Evolutionary conservation across 2,797 vertebrate genomes (phyloP).

Genomic region (Sitta carolinensis): DNA sequence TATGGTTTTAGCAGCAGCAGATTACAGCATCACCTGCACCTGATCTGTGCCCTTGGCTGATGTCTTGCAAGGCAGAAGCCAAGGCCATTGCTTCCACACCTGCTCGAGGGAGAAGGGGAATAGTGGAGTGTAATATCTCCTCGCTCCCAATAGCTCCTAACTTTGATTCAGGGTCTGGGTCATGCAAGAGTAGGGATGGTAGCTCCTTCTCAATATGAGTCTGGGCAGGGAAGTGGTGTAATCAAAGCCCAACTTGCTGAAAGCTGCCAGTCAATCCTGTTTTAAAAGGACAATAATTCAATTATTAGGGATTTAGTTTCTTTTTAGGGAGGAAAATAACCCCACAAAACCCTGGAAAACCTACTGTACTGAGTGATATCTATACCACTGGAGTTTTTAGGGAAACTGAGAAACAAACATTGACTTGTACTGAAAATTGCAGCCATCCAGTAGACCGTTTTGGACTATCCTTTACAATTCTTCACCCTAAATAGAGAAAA

Average conservation of each 20-base stretch:
- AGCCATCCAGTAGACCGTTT: not conserved
- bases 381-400: not conserved
- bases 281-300: not conserved
- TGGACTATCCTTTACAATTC: not conserved
- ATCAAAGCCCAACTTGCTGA: not conserved
- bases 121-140: not conserved
- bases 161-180: not conserved
- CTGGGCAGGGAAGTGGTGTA: not conserved
- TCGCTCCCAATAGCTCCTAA: not conserved
- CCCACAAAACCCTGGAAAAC: not conserved
- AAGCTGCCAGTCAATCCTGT: not conserved
- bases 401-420: not conserved
- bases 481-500: not conserved
- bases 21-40: not conserved
- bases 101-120: not conserved
- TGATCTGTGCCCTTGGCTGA: not conserved
- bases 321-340: not conserved
- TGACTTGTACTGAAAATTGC: not conserved
- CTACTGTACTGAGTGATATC: not conserved
- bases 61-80: not conserved
- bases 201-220: not conserved
- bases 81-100: not conserved
- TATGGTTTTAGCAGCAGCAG: not conserved
- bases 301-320: not conserved
- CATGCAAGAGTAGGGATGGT: not conserved